phyloP scores from a whole-genome alignment of 2,888 invertebrate species.

The Zygothrica quintamaculata region DNA sequence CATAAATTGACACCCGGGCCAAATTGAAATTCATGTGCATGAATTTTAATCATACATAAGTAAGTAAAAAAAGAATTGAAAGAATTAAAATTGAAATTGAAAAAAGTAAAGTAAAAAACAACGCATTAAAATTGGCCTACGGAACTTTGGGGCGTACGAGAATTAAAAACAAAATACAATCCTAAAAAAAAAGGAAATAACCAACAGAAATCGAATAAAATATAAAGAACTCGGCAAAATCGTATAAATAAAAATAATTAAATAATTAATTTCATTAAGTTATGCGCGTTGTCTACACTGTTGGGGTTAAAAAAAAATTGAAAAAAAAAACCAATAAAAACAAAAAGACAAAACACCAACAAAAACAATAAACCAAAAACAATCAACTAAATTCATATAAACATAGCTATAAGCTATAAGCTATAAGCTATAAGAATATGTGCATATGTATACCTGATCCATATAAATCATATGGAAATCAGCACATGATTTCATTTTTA shows the following conservation, averaged over 20 bases:
- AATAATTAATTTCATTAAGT: conserved; percentile 76
- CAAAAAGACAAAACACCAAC: too few relatives aligned
- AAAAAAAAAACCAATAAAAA: too few relatives aligned
- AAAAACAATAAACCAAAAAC: conserved; percentile 35
- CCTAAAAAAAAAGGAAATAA: conserved; percentile 5
- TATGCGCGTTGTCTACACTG: conserved; percentile 58
- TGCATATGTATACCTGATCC: conserved; percentile 36
- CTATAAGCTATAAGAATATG: conserved; percentile 8
- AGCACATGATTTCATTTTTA: conserved; percentile 36
- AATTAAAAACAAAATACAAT: background rate
- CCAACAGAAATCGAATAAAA: background rate
- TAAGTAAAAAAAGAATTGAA: too few relatives aligned
- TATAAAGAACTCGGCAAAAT: conserved; percentile 23
- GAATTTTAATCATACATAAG: conserved; percentile 48
- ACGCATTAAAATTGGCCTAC: conserved; percentile 37
- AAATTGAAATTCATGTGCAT: conserved; percentile 46
- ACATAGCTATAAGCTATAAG: too few relatives aligned
- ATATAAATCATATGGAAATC: conserved; percentile 69
- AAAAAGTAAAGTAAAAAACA: conserved; percentile 17
- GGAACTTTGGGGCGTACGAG: conserved; percentile 30
- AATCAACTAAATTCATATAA: conserved; percentile 27
- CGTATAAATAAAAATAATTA: conserved; percentile 79
- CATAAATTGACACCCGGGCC: conserved; percentile 59
- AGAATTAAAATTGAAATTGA: background rate
- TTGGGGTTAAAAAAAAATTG: conserved; percentile 40